These are phyloP conservation scores for Agrochola macilenta DNA, from an alignment of 2,888 invertebrate genomes.

Conservation along the genomic window DNA sequence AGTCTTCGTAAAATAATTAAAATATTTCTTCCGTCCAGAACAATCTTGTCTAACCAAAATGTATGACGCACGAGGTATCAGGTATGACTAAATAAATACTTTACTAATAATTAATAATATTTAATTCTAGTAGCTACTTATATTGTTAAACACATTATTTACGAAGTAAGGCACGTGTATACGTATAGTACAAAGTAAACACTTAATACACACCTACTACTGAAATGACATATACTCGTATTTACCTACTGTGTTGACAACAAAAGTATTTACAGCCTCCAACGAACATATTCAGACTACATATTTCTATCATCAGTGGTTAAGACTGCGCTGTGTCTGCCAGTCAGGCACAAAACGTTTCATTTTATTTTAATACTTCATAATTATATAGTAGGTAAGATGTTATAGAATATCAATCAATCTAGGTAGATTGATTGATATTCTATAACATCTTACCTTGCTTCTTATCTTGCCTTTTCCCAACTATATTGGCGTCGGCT, in stretches of 20 bases:
- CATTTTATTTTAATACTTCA: neutral
- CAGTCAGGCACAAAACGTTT: neutral
- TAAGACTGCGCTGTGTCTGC: neutral
- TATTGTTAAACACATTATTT: neutral
- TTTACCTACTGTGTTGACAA: constrained; percentile 5
- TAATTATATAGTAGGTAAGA: neutral
- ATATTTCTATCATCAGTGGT: neutral
- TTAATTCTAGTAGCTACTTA: neutral
- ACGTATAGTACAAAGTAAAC: constrained; percentile 24
- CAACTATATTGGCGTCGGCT: too few relatives aligned
- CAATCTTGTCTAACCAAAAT: neutral
- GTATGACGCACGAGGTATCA: neutral
- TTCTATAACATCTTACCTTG: too few relatives aligned
- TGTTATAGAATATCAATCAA: neutral
- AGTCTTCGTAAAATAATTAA: neutral
- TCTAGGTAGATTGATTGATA: too few relatives aligned
- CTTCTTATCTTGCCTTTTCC: too few relatives aligned
- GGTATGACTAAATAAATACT: constrained; percentile 4
- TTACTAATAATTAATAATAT: neutral
- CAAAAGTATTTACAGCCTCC: neutral
- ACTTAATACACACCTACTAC: neutral
- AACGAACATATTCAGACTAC: neutral
- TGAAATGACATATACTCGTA: constrained; percentile 10
- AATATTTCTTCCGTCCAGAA: neutral
- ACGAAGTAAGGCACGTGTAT: neutral